A percentile compares a stretch with the other conserved stretches of the same genome.
Evolutionary conservation across 2,888 invertebrate species (phyloP).

Genomic region (Tetanocera ferruginea): DNA sequence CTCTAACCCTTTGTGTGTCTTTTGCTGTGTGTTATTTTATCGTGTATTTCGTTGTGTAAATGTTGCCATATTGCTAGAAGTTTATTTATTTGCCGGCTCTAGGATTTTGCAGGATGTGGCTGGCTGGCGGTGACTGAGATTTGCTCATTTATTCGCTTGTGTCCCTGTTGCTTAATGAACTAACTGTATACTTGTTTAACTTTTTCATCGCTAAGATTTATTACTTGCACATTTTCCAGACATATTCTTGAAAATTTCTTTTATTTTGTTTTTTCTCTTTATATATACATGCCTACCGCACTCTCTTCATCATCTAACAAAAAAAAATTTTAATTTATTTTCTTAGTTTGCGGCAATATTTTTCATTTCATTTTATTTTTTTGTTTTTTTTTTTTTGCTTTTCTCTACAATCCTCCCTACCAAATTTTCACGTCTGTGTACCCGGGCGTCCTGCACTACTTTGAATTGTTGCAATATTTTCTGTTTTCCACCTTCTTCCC

Average conservation of each 20-base stretch:
- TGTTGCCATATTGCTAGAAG: not conserved
- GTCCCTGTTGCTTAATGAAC: not conserved
- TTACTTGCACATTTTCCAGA: not conserved
- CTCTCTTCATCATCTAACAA: not conserved
- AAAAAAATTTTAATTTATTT: conserved; percentile 37
- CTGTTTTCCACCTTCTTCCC: not conserved
- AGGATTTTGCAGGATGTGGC: not conserved
- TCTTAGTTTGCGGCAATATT: conserved; percentile 47
- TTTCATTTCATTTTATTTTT: conserved; percentile 30
- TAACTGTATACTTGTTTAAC: not conserved
- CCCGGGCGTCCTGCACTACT: not conserved
- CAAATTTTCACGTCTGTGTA: not conserved
- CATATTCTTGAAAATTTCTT: not conserved
- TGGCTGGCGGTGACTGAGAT: not conserved
- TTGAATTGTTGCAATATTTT: conserved; percentile 42
- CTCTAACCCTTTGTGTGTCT: not conserved
- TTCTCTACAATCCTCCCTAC: not conserved
- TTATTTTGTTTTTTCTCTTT: not conserved
- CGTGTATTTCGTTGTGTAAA: not conserved
- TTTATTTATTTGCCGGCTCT: conserved; percentile 8
- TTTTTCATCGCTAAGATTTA: not conserved
- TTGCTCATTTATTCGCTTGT: not conserved
- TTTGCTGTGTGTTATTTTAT: not conserved
- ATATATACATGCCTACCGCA: not conserved
- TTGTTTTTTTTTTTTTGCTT: conserved; percentile 20